A percentile compares a stretch with the other conserved stretches of the same genome.
Conservation (phyloP, 2,888 invertebrate genomes). For the Tachina lurida region DNA sequence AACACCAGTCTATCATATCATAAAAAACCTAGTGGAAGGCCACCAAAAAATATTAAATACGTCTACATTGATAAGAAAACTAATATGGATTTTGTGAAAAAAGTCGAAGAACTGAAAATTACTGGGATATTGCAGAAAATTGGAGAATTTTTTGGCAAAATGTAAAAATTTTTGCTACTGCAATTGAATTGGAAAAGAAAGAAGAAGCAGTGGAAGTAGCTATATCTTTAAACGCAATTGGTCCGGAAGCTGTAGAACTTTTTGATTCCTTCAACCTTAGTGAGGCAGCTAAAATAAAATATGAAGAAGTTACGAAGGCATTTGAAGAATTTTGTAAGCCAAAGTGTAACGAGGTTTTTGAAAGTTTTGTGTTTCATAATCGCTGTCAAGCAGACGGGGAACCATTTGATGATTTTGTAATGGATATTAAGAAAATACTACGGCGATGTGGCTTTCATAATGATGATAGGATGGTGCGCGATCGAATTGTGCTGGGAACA, state of each 20-base stretch:
- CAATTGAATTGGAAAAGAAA: slow-evolving; percentile 73
- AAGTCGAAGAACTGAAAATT: slow-evolving; percentile 66
- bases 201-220: slow-evolving; percentile 70
- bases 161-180: slow-evolving; percentile 73
- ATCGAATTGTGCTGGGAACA: slow-evolving; percentile 67
- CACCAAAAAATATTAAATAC: slow-evolving; percentile 47
- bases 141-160: slow-evolving; percentile 74
- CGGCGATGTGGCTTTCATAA: slow-evolving; percentile 62
- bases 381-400: slow-evolving; percentile 60
- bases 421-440: slow-evolving; percentile 70
- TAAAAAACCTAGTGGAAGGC: slow-evolving; percentile 60
- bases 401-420: slow-evolving; percentile 71
- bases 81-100: slow-evolving; percentile 62
- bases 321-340: slow-evolving; percentile 67
- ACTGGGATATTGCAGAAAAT: slow-evolving; percentile 72
- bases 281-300: slow-evolving; percentile 43
- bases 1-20: neutral
- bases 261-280: slow-evolving; percentile 72
- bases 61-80: slow-evolving; percentile 10
- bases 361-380: slow-evolving; percentile 40
- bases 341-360: slow-evolving; percentile 38
- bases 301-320: slow-evolving; percentile 67
- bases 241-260: slow-evolving; percentile 74
- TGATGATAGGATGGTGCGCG: slow-evolving; percentile 61
- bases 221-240: slow-evolving; percentile 74